Base-by-base conservation (phyloP, 2,113 vertebrate genomes). In the Oreochromis tanganicae region DNA sequence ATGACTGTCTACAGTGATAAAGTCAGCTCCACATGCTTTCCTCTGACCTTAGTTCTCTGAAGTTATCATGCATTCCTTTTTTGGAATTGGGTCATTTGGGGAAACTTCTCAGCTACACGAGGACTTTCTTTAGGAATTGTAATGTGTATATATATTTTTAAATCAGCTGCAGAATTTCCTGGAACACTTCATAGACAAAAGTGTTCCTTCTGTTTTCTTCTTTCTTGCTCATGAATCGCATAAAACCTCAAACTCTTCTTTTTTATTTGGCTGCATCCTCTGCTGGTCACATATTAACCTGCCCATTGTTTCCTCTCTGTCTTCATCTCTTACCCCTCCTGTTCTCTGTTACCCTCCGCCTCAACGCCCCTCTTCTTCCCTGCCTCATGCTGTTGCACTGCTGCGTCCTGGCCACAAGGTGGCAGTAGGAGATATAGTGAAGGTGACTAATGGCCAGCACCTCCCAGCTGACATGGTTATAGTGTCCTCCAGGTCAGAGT, bases 381-480 rank as follows among this genome's bases (percentile, higher is more conserved):
- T 21, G 29, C 2, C 7, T 87, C 91, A 84, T 88, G 85, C 92
- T 94, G 90, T 96, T 96, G 92, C 96, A 94, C 93, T 94, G 93
- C 94, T 97, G 92, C 89, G 21, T 93, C 87, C 95, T 93, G 88
- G 84, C 96, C 96, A 95, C 94, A 92, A 99, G 99, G 99, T 99
- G 97, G 97, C 98, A 81, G 98, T 99, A 95, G 99, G 98, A 83
- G 98, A 99, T 96, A 96, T 99, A 95, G 98, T 98, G 96, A 99
- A 99, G 97, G 98, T 99, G 94, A 97, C 97, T 96, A 99, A 99
- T 97, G 98, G 98, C 90, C 98, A 99, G 91, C 98, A 99, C 93
- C 97, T 99, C 93, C 99, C 99, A 84, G 99, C 99, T 97, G 99
- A 99, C 95, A 97, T 99, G 97, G 97, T 98, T 96, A 98, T 99